Conservation (phyloP, 2,113 vertebrate species). For the Anhinga anhinga region DNA sequence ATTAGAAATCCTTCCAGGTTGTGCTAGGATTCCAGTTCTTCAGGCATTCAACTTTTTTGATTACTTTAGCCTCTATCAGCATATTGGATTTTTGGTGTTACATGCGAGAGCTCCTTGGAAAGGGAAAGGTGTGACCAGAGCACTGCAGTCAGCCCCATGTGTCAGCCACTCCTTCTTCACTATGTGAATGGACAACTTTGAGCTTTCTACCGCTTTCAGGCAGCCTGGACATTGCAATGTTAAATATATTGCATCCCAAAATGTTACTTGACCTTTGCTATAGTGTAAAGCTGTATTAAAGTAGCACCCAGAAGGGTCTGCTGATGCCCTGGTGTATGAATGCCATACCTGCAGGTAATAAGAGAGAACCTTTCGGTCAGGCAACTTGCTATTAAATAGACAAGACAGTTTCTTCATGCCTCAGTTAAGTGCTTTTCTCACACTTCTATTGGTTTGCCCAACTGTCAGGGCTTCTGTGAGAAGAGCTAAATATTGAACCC, state of each 20-base stretch:
- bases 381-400: background rate
- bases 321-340: background rate
- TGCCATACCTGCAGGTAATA: background rate
- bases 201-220: background rate
- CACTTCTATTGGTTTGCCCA: background rate
- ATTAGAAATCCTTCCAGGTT: slow-evolving; percentile 74
- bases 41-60: slow-evolving; percentile 64
- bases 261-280: background rate
- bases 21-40: slow-evolving; percentile 61
- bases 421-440: background rate
- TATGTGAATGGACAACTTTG: background rate
- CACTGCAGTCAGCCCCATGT: background rate
- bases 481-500: background rate
- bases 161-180: background rate
- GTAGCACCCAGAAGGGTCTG: background rate
- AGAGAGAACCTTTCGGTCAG: background rate
- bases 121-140: background rate
- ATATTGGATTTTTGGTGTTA: slow-evolving; percentile 47
- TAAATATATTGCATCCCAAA: background rate
- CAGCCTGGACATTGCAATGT: background rate
- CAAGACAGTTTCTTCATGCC: background rate
- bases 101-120: background rate
- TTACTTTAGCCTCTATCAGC: slow-evolving; percentile 61
- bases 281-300: background rate
- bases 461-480: background rate